Base-by-base conservation (phyloP, 1,140 invertebrate genomes). In the Zaprionus inermis region DNA sequence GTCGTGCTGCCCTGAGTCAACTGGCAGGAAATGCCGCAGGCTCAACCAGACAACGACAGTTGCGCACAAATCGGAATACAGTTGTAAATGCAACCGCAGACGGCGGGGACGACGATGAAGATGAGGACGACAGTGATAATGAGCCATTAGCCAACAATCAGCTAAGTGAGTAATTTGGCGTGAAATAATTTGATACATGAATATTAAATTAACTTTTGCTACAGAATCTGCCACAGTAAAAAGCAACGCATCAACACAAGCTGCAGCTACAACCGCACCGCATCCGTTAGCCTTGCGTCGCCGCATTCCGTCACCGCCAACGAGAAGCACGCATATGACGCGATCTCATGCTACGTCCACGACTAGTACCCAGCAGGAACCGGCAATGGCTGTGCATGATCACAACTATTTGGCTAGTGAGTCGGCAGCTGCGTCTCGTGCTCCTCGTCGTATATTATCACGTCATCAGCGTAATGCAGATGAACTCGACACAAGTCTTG, bases 381-480 rank as follows among this genome's bases (percentile, higher is more conserved):
- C 83, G 0, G 46, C 65, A 30, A 54, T 72, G 60, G 61, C 88
- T 30, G 78, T 81, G 0, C 81, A 84, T 14, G 92, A 92, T 78
- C 92, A 92, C 61, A 92, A 92, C 34, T 92, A 92, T 78, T 60
- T 92, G 49, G 88, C 81, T 30, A 83, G 65, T 51, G 79, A 72
- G 12, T 79, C 85, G 32, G 55, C 67, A 22, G 76, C 72, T 16
- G 78, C 81, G 12, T 49, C 67, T 11, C 76, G 76, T 14, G 72
- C 72, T n/a, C 55, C 88, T 16, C 72, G 91, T 18, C 86, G 91
- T 6, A 75, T 88, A 3, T 55, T 92, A n/a, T 92, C 92, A 0
- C 80, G 92, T 2, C 90, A 92, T 76, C 91, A 92, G 58, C 84
- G 91, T 4, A 92, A 92, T 64, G 86, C 91, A 3, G 89, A 92